Evolutionary conservation across 53 echinoderm and acorn worm genomes (phyloP), one percentile per base, ranked within the genome.

Genomic region (Echinometra lucunter): DNA sequence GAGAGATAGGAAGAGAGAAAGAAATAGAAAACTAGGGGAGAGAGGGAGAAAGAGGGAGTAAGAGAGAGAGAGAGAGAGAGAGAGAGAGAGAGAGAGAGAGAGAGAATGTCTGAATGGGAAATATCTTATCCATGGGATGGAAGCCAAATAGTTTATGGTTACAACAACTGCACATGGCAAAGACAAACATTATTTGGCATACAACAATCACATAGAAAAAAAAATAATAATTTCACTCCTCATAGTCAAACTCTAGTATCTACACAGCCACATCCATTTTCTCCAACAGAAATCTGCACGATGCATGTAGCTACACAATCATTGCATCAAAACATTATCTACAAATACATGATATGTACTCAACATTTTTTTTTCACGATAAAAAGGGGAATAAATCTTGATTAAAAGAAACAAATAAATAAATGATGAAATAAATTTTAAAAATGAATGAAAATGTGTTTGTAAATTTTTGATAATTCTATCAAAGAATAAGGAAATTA

Each of bases 61-160:
- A 16, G 23, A 66, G 0, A 66, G 58, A 58, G 1, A 58, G 58
- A 11, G 17, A 58, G 58, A 60, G 23, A 60, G 60, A 60, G 23
- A 21, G 60, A 60, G 0, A 60, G 23, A 60, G 23, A 60, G 60
- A 23, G 60, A 5, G 60, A 21, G 60, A 21, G 32, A 37, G 18
- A 80, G 6, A 37, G n/a, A 4, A 40, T 80, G 40, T 42, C 80
- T 80, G 80, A 80, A 80, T 40, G 42, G 80, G 80, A 80, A 80
- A 42, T 80, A 40, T 21, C 37, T 21, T 35, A 19, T 15, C 18
- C 1, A 23, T 42, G 38, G 42, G 42, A 80, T 40, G 80, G 80
- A 80, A 80, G 80, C 40, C 42, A 80, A 37, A 80, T 80, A 23
- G 3, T 18, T 18, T 40, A 42, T 42, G 18, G 80, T 80, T 37